These are phyloP conservation scores for Epsilonema sp. DNA, from an alignment of 2,888 invertebrate genomes.

Conservation along the genomic window DNA sequence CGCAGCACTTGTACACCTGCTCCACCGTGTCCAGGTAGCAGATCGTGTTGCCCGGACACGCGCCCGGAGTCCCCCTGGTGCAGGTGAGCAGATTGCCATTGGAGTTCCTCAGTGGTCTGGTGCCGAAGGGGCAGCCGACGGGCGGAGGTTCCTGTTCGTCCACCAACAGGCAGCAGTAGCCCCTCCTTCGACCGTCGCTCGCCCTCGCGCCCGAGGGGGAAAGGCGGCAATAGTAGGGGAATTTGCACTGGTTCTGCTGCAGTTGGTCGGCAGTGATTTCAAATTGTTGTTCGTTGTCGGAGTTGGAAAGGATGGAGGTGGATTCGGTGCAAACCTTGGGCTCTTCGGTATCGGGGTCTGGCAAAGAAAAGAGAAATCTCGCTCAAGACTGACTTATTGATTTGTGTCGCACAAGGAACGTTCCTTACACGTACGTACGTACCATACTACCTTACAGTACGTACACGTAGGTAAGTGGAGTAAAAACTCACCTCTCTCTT, in stretches of 20 bases:
- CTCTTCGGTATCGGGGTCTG: too few relatives aligned
- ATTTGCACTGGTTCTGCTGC: background rate
- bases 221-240: background rate
- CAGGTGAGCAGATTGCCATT: background rate
- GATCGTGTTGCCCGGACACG: slow-evolving; percentile 16
- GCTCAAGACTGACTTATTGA: too few relatives aligned
- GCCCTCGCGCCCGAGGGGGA: slow-evolving; percentile 6
- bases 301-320: too few relatives aligned
- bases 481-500: too few relatives aligned
- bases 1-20: slow-evolving; percentile 15
- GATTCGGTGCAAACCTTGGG: too few relatives aligned
- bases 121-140: slow-evolving; percentile 12
- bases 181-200: background rate
- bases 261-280: background rate
- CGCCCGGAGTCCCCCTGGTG: slow-evolving; percentile 10
- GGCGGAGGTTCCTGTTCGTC: slow-evolving; percentile 13
- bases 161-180: slow-evolving; percentile 7
- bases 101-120: slow-evolving; percentile 3
- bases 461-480: too few relatives aligned
- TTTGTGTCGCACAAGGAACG: too few relatives aligned
- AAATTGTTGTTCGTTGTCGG: background rate
- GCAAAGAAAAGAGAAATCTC: too few relatives aligned
- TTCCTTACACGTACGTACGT: too few relatives aligned
- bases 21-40: slow-evolving; percentile 15
- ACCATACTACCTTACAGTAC: too few relatives aligned